Evolutionary conservation across 2,113 vertebrate species (phyloP), one percentile per base, ranked within the genome.

Genomic region (Eonycteris spelaea): DNA sequence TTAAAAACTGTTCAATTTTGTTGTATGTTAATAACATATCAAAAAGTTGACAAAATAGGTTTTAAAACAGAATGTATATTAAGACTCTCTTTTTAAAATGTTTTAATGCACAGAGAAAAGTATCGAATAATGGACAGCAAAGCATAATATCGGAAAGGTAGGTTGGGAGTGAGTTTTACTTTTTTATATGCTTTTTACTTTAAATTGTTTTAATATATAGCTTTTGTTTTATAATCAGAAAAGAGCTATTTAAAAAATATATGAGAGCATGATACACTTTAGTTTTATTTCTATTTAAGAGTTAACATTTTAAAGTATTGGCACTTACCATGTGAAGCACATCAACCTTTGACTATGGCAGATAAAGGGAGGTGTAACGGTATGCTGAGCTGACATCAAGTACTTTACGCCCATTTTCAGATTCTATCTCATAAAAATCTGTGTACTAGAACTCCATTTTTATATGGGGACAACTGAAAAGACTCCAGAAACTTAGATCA

Each of bases 231-330:
- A 33, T 40, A 51, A 63, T 51, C 12, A 78, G 35, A 28, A 92
- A 95, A 97, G 11, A 51, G 16, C 63, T 74, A 40, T 78, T 94
- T 33, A 57, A 86, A 86, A n/a, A 85, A 59, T 71, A 82, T 10
- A 1, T 38, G 45, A 86, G 24, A 77, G 15, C 2, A 65, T 45
- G n/a, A 67, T 22, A 14, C 40, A 35, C 40, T 83, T 94, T 35
- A 24, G 12, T 71, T 88, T 53, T 90, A 59, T 77, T 86, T 68
- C 82, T 67, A 85, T 13, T 71, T 67, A 89, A 68, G 67, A 91
- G 82, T 91, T 91, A 91, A 55, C 16, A 63, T 94, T 96, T 53
- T 79, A 88, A 92, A 94, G 70, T 80, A 43, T 1, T 67, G 67
- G 80, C 82, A 80, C 7, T 55, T 22, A 51, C 48, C 71, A 68